phyloP scores from a whole-genome alignment of 2,888 invertebrate genomes.

The Lamellibrachia columna region DNA sequence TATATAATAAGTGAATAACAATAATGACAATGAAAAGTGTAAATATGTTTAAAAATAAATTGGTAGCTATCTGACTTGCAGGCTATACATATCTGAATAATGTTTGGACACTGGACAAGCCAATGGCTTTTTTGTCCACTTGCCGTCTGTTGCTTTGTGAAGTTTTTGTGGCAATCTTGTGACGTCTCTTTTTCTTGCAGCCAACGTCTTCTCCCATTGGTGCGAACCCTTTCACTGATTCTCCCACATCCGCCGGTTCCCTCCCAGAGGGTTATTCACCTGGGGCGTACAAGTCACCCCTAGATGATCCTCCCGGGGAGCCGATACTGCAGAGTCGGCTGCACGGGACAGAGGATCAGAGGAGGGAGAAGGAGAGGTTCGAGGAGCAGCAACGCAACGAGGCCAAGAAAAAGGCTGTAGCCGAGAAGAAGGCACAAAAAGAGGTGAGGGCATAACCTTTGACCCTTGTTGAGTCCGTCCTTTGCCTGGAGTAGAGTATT shows the following conservation, averaged over 20 bases:
- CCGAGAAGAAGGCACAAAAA: slow-evolving; percentile 36
- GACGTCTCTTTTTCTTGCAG: background rate
- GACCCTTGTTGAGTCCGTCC: background rate
- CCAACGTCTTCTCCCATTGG: background rate
- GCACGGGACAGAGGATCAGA: slow-evolving; percentile 52
- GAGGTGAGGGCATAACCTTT: slow-evolving; percentile 30
- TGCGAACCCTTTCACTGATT: background rate
- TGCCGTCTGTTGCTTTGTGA: no score
- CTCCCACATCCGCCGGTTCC: background rate
- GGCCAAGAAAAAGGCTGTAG: slow-evolving; percentile 30
- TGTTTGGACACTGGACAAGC: no score
- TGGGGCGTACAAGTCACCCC: background rate
- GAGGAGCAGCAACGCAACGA: slow-evolving; percentile 41
- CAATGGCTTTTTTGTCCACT: no score
- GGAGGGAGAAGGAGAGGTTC: slow-evolving; percentile 37
- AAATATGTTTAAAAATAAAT: no score
- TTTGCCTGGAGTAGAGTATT: background rate
- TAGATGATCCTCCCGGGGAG: background rate
- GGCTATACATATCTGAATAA: no score
- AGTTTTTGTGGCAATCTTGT: no score
- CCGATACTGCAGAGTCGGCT: slow-evolving; percentile 24
- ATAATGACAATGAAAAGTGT: no score
- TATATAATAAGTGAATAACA: no score
- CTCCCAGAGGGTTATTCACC: background rate
- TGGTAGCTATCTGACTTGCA: no score